Percentiles rank a stretch among this genome's conserved stretches.
Evolutionary conservation across 2,113 vertebrate genomes (phyloP).

Genomic region (Procavia capensis): DNA sequence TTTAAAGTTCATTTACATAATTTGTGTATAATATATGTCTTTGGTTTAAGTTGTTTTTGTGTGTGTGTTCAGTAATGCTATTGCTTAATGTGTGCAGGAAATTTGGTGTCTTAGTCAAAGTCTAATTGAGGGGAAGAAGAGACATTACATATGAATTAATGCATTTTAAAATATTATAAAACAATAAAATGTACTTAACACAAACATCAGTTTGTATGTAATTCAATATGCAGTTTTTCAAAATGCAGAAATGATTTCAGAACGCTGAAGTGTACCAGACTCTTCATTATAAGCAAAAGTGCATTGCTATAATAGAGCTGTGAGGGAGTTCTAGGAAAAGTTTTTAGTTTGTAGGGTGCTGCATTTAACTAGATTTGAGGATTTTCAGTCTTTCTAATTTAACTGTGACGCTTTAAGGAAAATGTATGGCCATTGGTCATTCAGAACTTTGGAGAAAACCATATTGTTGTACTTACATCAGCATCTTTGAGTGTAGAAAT

Average conservation of each 20-base stretch:
- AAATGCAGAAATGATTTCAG: constrained; percentile 12
- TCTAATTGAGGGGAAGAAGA: constrained; percentile 61
- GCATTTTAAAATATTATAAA: constrained; percentile 70
- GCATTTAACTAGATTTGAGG: constrained; percentile 12
- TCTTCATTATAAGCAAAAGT: constrained; percentile 37
- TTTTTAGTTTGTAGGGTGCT: background rate
- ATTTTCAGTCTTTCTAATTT: background rate
- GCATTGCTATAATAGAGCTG: background rate
- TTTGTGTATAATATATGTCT: background rate
- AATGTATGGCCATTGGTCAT: background rate
- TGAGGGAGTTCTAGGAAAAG: background rate
- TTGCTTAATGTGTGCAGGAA: constrained; percentile 54
- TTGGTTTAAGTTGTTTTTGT: background rate
- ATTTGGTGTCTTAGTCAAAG: constrained; percentile 61
- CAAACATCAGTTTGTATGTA: constrained; percentile 36
- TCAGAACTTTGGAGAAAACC: background rate
- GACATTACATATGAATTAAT: constrained; percentile 39
- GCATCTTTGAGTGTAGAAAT: background rate
- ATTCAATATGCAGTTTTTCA: constrained; percentile 54
- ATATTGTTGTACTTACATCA: background rate
- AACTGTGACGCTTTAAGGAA: background rate
- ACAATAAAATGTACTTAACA: constrained; percentile 62
- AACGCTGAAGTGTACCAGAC: constrained; percentile 9
- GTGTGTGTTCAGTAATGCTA: background rate
- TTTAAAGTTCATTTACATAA: background rate